These are phyloP conservation scores for Eristalinus sepulchralis DNA, from an alignment of 2,888 invertebrate genomes.

Conservation along the genomic window DNA sequence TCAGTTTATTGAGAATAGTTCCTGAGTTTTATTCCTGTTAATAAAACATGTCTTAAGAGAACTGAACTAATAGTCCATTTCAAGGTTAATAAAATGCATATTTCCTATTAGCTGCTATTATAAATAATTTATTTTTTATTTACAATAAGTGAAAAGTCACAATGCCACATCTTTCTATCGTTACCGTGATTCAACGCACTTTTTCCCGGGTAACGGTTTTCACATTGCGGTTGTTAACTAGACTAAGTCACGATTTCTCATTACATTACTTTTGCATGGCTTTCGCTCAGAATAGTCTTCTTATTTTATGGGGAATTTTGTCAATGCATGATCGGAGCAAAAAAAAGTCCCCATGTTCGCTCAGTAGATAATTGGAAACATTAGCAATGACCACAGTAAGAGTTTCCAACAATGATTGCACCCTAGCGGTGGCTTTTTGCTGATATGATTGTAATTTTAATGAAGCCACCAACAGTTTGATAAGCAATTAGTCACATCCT, in stretches of 20 bases:
- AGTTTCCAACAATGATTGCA: constrained; percentile 20
- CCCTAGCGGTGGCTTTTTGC: background rate
- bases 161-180: background rate
- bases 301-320: background rate
- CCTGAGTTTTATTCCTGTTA: no score
- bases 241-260: no score
- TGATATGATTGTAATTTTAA: constrained; percentile 36
- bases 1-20: no score
- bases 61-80: no score
- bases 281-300: no score
- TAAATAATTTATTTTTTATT: background rate
- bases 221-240: no score
- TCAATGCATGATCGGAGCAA: background rate
- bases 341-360: constrained; percentile 27
- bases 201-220: no score
- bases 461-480: constrained; percentile 35
- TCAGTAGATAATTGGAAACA: constrained; percentile 3
- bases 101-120: no score
- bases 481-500: constrained; percentile 67
- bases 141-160: constrained; percentile 16
- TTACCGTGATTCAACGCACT: no score
- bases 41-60: no score
- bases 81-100: no score
- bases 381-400: background rate
- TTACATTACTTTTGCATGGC: no score